Evolutionary conservation across 2,888 invertebrate genomes (phyloP).

Genomic region (Sarcophaga variegata): DNA sequence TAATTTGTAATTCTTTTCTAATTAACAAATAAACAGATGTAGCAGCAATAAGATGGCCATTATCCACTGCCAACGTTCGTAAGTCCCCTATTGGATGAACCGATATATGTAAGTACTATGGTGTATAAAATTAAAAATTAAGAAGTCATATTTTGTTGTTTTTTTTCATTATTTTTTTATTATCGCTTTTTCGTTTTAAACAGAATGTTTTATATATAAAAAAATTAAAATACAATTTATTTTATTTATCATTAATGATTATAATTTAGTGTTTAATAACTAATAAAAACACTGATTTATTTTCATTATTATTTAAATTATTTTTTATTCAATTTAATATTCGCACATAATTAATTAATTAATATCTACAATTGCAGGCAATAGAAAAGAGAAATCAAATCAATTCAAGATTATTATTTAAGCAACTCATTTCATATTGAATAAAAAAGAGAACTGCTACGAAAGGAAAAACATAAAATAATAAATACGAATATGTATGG

Average conservation of each 20-base stretch:
- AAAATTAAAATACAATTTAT: constrained; percentile 71
- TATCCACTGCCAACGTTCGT: too few species aligned
- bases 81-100: too few species aligned
- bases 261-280: constrained; percentile 70
- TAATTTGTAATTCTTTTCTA: too few species aligned
- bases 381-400: constrained; percentile 64
- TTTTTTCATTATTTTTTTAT: constrained; percentile 67
- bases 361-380: constrained; percentile 73
- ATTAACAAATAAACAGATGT: too few species aligned
- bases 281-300: constrained; percentile 67
- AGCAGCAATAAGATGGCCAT: too few species aligned
- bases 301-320: constrained; percentile 41
- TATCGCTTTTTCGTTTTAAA: constrained; percentile 73
- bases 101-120: too few species aligned
- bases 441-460: constrained; percentile 50
- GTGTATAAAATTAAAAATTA: too few species aligned
- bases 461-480: constrained; percentile 29
- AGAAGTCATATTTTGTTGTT: too few species aligned
- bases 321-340: constrained; percentile 59
- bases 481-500: constrained; percentile 49
- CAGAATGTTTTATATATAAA: constrained; percentile 70
- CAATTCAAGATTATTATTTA: constrained; percentile 46
- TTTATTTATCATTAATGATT: constrained; percentile 68
- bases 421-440: constrained; percentile 50
- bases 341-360: constrained; percentile 69